Evolutionary conservation across 2,797 vertebrate species (phyloP).

Genomic region (Dromococcyx pavoninus): DNA sequence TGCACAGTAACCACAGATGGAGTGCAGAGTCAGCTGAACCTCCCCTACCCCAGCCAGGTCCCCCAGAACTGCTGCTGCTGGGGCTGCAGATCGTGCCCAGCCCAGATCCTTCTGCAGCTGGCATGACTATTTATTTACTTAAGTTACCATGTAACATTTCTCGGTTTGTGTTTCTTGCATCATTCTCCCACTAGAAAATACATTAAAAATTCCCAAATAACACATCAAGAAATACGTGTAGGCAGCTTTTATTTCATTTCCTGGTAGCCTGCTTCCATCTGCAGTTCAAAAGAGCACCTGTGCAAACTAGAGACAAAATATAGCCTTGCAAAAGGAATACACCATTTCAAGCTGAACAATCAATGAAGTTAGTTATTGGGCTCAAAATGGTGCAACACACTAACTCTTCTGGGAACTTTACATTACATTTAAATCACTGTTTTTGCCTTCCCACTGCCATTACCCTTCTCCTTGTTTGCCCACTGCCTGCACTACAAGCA

Average conservation of each 20-base stretch:
- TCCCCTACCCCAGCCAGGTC: not conserved
- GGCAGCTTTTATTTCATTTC: not conserved
- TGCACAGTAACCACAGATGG: not conserved
- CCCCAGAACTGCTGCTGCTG: fast-evolving
- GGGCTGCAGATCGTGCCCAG: not conserved
- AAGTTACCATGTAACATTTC: not conserved
- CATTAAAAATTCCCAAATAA: not conserved
- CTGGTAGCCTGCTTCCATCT: not conserved
- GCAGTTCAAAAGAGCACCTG: not conserved
- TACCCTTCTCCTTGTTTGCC: not conserved
- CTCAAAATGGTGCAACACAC: not conserved
- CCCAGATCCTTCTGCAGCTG: not conserved
- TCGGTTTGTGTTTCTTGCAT: not conserved
- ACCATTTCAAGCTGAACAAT: not conserved
- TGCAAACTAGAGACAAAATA: not conserved
- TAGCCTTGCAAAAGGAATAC: not conserved
- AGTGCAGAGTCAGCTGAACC: fast-evolving
- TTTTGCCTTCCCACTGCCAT: not conserved
- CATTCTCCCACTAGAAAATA: not conserved
- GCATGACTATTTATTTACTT: not conserved
- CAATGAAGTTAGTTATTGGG: not conserved
- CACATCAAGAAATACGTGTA: not conserved
- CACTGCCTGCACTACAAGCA: fast-evolving
- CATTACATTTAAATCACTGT: not conserved
- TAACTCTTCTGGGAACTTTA: not conserved